Base-by-base conservation (phyloP, 1,140 invertebrate species). In the Vanessa tameamea region DNA sequence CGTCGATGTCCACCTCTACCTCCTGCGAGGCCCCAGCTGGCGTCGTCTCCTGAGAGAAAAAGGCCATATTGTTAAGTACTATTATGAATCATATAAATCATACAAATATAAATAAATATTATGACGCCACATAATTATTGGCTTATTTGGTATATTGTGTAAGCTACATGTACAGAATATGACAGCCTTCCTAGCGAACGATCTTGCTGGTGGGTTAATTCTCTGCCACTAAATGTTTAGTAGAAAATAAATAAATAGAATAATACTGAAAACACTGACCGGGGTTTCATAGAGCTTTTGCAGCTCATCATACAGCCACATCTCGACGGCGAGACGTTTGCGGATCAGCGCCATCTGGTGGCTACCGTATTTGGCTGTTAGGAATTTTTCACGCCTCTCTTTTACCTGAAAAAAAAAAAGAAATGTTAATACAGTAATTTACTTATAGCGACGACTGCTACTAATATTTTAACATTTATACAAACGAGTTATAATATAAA, bases 271-370 rank as follows among this genome's bases (percentile, higher is more conserved):
- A 55, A 16, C 23, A 94, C 95, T 95, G 87, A 97, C 96, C 89
- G 95, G 94, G 75, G 95, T 94, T 81, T 97, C 96, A 86, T 98
- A 98, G 50, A 99, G 94, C 86, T 97, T 96, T 90, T 98, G 97
- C 72, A 99, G 94, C 91, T 98, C 96, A 87, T 99, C 98, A 91
- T 98, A 99, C 55, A 99, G 95, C 98, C 98, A 99, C 97, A 99
- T 98, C 93, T 99, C 98, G 12, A 99, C 98, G 13, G 97, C 96
- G 71, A 99, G 94, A 86, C 98, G 94, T 93, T 99, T 99, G 78
- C 98, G 95, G 83, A 99, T 99, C 75, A 99, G 95, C 83, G 96
- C 97, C 98, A 99, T 99, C 94, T 99, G 98, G 94, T 99, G 98
- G 77, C 97, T 97, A 69, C 98, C 98, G 87, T 99, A 99, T 91